Percentiles rank a stretch among this genome's conserved stretches.
These are phyloP conservation scores for Odontocerum albicorne DNA, from an alignment of 2,888 invertebrate genomes.

Conservation along the genomic window DNA sequence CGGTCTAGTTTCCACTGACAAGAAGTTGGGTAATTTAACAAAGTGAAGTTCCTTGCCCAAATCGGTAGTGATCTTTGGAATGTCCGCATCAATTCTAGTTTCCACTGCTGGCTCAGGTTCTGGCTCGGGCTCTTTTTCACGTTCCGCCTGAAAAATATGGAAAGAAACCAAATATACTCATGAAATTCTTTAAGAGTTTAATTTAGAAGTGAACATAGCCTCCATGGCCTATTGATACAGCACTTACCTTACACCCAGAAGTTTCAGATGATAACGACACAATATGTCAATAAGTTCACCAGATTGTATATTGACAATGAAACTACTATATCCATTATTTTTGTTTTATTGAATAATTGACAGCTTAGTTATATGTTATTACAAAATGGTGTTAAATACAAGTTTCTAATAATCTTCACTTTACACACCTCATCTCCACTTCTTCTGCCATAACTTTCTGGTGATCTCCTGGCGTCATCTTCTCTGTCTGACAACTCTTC, in stretches of 20 bases:
- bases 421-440: slow-evolving; percentile 46
- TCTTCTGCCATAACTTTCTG: slow-evolving; percentile 48
- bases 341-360: background rate
- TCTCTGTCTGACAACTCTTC: slow-evolving; percentile 38
- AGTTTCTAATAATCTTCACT: background rate
- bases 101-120: slow-evolving; percentile 85
- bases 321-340: background rate
- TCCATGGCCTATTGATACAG: too few relatives aligned
- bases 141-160: slow-evolving; percentile 44
- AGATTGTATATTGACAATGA: too few relatives aligned
- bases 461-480: slow-evolving; percentile 48
- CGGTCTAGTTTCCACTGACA: slow-evolving; percentile 96
- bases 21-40: slow-evolving; percentile 96
- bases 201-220: too few relatives aligned
- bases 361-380: background rate
- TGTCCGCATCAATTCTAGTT: slow-evolving; percentile 94
- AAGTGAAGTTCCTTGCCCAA: slow-evolving; percentile 92
- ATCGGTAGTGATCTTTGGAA: slow-evolving; percentile 92
- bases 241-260: too few relatives aligned
- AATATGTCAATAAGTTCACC: too few relatives aligned
- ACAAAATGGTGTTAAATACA: background rate
- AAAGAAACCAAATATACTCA: background rate
- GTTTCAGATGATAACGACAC: too few relatives aligned
- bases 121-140: slow-evolving; percentile 68
- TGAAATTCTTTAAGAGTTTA: background rate